Evolutionary conservation across 2,797 vertebrate species (phyloP), one percentile per base, ranked within the genome.

Genomic region (Oreonectes daqikongensis): DNA sequence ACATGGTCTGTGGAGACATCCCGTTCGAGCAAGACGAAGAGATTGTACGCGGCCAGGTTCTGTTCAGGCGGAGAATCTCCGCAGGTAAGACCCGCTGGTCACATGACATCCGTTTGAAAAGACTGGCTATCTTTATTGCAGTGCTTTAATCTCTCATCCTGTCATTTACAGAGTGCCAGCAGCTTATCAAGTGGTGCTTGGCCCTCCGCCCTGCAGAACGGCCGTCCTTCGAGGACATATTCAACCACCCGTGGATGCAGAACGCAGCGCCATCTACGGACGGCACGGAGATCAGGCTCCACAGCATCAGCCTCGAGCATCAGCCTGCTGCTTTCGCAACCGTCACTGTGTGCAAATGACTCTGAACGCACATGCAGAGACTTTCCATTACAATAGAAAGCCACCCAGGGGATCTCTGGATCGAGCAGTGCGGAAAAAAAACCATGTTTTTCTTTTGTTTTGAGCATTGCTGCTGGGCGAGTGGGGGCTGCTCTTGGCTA

Each of bases 1-100:
- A 97, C 78, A 98, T 99, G 97, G 97, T 99, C 52, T 99, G 97
- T 0, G 96, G 96, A 0, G 96, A 98, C 72, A 94, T 99, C 82
- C 96, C 97, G 0, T 98, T 98, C 0, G 96, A 99, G 78, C 96
- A 96, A 0, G 97, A 98, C 0, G 95, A 97, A 69, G 96, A 98
- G 88, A 98, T 97, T 22, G 40, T 93, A 8, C 87, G 85, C 20
- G 95, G 93, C 0, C 94, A 95, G 30, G 87, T 97, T 9, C 92
- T 95, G 75, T 97, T 97, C 91, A 90, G 95, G 17, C 92, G 94
- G 70, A 89, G 94, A 74, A 75, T 98, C 71, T 97, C 96, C 18
- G 17, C 93, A 88, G 96, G 96, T 98, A 87, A 88, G 86, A 42
- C 44, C 12, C 14, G 1, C 6, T 38, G 0, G 57, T 18, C 22